These are phyloP conservation scores for Lepus americanus DNA, from an alignment of 2,113 vertebrate genomes.

Conservation along the genomic window DNA sequence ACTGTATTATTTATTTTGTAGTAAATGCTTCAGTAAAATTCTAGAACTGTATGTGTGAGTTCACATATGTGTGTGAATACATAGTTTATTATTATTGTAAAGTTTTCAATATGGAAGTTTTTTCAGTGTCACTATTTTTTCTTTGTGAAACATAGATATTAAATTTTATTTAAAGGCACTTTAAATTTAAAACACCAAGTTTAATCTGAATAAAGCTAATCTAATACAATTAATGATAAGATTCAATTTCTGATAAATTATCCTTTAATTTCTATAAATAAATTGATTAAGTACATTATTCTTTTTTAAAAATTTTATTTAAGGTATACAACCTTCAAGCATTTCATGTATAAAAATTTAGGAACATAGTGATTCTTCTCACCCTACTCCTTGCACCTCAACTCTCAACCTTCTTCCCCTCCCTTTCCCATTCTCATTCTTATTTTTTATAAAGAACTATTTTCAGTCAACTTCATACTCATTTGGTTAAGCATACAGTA, in stretches of 20 bases:
- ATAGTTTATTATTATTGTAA: background rate
- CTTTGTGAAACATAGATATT: background rate
- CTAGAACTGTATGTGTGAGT: background rate
- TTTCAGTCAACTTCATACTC: no score
- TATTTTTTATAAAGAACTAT: no score
- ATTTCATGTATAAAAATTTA: no score
- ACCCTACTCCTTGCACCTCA: no score
- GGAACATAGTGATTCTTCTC: no score
- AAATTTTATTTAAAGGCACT: background rate
- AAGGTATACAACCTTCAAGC: no score
- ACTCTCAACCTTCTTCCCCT: no score
- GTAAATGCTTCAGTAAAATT: background rate
- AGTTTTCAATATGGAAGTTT: background rate
- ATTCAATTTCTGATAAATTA: conserved; percentile 21
- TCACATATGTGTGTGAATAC: background rate
- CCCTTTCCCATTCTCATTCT: no score
- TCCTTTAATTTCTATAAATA: background rate
- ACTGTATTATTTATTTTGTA: background rate
- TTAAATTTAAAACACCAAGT: background rate
- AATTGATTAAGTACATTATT: no score
- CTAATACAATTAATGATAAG: background rate
- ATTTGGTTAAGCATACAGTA: no score
- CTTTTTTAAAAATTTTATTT: no score
- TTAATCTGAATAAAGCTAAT: background rate
- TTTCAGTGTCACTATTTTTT: background rate